Conservation (phyloP, 2,797 vertebrate species). For the Graptemys geographica region DNA sequence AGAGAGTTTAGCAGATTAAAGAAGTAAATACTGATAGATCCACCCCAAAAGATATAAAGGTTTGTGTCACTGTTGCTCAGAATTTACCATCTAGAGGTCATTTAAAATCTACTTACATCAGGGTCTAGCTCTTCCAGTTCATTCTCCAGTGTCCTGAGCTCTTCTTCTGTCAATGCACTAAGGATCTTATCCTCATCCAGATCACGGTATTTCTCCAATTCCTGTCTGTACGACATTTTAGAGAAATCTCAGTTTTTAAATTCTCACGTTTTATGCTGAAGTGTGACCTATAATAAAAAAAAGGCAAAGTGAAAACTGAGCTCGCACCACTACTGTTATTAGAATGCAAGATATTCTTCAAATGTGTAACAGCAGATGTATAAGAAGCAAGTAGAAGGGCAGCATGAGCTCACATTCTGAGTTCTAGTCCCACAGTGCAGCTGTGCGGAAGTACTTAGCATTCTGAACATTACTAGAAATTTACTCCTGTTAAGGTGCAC, state of each 20-base stretch:
- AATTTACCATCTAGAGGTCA: background rate
- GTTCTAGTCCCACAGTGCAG: background rate
- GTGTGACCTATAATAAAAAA: slow-evolving; percentile 52
- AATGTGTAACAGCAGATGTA: fast-evolving
- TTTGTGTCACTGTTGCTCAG: background rate
- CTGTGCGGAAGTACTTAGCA: background rate
- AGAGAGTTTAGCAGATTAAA: background rate
- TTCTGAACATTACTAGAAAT: background rate
- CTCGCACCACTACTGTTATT: background rate
- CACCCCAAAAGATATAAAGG: background rate
- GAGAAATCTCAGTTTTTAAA: background rate
- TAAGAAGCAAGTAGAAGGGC: background rate
- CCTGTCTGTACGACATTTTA: slow-evolving; percentile 90
- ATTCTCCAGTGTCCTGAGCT: slow-evolving; percentile 92
- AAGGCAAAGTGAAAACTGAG: background rate
- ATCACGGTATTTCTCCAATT: slow-evolving; percentile 97
- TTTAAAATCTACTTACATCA: slow-evolving; percentile 86
- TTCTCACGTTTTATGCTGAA: background rate
- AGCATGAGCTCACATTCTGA: background rate
- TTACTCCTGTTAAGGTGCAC: background rate
- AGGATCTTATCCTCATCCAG: slow-evolving; percentile 97
- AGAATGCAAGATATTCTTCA: background rate
- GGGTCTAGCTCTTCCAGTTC: slow-evolving; percentile 97
- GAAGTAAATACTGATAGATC: background rate
- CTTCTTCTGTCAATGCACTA: slow-evolving; percentile 93